Evolutionary conservation across 2,888 invertebrate genomes (phyloP).

Genomic region (Willowsia nigromaculata): DNA sequence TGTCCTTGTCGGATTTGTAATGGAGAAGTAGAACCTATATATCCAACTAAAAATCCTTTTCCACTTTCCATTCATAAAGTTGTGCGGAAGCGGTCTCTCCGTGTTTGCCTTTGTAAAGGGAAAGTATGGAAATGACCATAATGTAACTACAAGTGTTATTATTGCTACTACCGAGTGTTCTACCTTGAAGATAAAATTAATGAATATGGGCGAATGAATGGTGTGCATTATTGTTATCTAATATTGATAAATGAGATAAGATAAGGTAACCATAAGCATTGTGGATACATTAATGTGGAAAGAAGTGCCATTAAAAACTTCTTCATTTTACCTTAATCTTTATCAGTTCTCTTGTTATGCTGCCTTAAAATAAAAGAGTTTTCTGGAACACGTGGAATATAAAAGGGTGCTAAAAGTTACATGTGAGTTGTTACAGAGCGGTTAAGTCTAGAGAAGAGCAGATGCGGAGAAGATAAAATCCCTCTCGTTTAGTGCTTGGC

Average conservation of each 20-base stretch:
- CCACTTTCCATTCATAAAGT: too few relatives aligned
- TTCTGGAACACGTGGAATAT: not conserved
- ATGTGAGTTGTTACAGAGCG: not conserved
- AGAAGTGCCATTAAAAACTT: constrained; percentile 1
- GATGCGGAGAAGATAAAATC: constrained; percentile 44
- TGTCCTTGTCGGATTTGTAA: not conserved
- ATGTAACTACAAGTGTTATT: not conserved
- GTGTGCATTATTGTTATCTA: not conserved
- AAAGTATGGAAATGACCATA: too few relatives aligned
- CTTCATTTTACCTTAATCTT: not conserved
- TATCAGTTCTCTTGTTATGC: too few relatives aligned
- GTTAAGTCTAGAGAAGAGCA: not conserved
- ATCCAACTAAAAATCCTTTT: too few relatives aligned
- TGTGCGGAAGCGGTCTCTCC: too few relatives aligned
- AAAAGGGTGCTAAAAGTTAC: not conserved
- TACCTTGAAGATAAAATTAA: too few relatives aligned
- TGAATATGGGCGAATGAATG: not conserved
- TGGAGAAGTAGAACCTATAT: too few relatives aligned
- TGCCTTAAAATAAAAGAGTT: too few relatives aligned
- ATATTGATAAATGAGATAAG: not conserved
- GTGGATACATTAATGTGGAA: not conserved
- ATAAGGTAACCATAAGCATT: not conserved
- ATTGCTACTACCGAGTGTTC: not conserved
- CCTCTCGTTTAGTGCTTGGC: constrained; percentile 32
- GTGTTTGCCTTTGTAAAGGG: too few relatives aligned